Base-by-base conservation (phyloP, 2,888 invertebrate species). In the Athalia rosae region DNA sequence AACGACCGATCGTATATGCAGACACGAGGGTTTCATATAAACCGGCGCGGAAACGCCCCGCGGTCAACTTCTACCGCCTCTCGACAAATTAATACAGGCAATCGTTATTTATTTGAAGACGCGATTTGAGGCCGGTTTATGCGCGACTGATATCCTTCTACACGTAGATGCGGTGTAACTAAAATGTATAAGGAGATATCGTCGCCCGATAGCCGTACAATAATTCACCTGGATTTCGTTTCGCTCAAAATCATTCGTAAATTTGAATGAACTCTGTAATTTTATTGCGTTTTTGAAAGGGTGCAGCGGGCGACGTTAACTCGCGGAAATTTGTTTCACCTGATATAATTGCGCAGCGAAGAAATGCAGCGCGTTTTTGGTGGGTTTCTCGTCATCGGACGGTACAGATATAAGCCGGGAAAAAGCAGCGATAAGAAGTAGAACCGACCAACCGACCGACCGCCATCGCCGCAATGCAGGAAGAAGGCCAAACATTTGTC, bases 401-500 rank as follows among this genome's bases (percentile, higher is more conserved):
- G 61, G 61, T 4, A 13, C 28, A 28, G 62, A 41, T 61, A 53
- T 53, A 53, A 62, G 47, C 71, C 63, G 59, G 73, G 77, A 77
- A 77, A 77, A 77, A 61, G 77, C 48, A 61, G 50, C 48, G 78
- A 78, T 78, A 78, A 76, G 76, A 78, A 13, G 47, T 74, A 59
- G 73, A 28, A 28, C 28, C 28, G 28, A 28, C 28, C 28, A 28
- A 28, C 28, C 28, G 28, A 28, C 28, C 28, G 28, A 28, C 28
- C 50, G 50, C 58, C 13, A 53, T 28, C 82, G 76, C 76, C 62
- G 79, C 80, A 85, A 86, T 86, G 84, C 76, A 71, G 78, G 83
- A 83, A 84, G 82, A 83, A 85, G 84, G 84, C 84, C 85, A 86
- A 87, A 86, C 86, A 86, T 87, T 87, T 84, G 83, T 84, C 83